Percentiles rank a stretch among this genome's conserved stretches.
Evolutionary conservation across 2,888 invertebrate species (phyloP).

Genomic region (Lithophane leautieri): DNA sequence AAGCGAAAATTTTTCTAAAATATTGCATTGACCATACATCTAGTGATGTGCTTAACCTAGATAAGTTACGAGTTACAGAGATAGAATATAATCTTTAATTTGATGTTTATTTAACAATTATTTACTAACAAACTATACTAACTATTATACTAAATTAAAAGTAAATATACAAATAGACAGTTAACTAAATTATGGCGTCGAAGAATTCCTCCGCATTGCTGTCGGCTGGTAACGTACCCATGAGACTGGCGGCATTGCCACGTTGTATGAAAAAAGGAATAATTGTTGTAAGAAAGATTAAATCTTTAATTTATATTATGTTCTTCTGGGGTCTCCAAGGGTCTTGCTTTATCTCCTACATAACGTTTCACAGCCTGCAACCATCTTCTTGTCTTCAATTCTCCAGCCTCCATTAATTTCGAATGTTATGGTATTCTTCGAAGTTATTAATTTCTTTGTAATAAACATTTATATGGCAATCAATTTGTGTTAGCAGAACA

Average conservation of each 20-base stretch:
- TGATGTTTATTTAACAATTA: too few species aligned
- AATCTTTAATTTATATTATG: not conserved
- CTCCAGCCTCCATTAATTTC: not conserved
- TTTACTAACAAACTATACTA: too few species aligned
- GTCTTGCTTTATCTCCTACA: not conserved
- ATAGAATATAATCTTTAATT: not conserved
- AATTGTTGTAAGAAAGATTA: too few species aligned
- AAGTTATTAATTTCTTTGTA: not conserved
- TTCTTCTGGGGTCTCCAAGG: not conserved
- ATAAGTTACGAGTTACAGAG: not conserved
- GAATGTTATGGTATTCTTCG: not conserved
- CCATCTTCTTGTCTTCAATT: not conserved
- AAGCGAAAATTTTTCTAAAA: not conserved
- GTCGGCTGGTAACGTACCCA: too few species aligned
- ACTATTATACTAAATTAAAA: too few species aligned
- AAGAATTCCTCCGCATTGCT: too few species aligned
- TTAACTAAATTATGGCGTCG: too few species aligned
- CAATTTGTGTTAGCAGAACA: conserved; percentile 11
- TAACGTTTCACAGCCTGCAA: not conserved
- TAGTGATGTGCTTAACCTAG: not conserved
- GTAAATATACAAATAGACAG: too few species aligned
- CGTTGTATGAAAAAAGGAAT: too few species aligned
- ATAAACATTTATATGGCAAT: not conserved
- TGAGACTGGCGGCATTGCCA: too few species aligned
- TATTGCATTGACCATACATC: not conserved